Evolutionary conservation across 2,888 invertebrate genomes (phyloP).

Genomic region (Cephus runcator): DNA sequence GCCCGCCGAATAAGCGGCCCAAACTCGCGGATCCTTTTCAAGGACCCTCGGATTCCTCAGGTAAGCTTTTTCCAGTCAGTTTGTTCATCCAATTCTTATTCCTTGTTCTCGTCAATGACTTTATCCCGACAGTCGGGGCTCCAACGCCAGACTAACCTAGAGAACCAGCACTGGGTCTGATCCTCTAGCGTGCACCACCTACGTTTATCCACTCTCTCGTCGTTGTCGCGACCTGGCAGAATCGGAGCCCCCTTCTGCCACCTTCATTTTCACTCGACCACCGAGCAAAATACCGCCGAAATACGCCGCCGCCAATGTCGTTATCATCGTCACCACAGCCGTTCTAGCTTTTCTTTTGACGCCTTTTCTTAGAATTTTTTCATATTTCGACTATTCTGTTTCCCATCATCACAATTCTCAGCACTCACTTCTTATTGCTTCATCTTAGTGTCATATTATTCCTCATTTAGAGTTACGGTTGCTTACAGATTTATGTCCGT

Average conservation of each 20-base stretch:
- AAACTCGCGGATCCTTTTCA: constrained; percentile 88
- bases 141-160: constrained; percentile 4
- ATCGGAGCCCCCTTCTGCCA: not conserved
- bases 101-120: constrained; percentile 1
- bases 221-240: not conserved
- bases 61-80: constrained; percentile 69
- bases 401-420: not conserved
- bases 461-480: not conserved
- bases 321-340: not conserved
- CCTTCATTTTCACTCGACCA: not conserved
- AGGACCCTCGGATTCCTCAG: constrained; percentile 83
- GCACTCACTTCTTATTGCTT: not conserved
- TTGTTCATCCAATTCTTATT: constrained; percentile 12
- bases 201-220: constrained; percentile 1
- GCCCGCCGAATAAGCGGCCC: constrained; percentile 96
- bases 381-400: not conserved
- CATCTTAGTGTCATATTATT: not conserved
- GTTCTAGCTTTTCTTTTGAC: not conserved
- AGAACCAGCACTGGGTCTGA: not conserved
- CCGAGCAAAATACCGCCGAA: not conserved
- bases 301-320: not conserved
- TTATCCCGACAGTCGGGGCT: not conserved
- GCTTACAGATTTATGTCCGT: not conserved
- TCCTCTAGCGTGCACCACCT: not conserved
- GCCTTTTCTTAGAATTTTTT: not conserved